phyloP scores from a whole-genome alignment of 2,888 invertebrate species.

The Zaprionus obscuricornis region DNA sequence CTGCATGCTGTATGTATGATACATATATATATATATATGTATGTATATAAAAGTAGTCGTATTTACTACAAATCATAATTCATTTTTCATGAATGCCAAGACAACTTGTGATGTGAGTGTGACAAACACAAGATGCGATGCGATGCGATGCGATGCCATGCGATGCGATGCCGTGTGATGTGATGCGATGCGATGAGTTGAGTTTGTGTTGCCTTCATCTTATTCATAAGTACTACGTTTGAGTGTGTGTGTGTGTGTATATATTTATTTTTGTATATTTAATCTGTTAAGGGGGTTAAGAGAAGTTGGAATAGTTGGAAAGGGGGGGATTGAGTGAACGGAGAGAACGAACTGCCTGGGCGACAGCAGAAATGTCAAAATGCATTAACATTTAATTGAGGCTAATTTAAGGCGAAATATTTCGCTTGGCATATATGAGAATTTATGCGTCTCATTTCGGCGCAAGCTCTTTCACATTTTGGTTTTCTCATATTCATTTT shows the following conservation, averaged over 20 bases:
- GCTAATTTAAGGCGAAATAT: constrained; percentile 82
- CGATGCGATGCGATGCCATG: too few species aligned
- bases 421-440: constrained; percentile 76
- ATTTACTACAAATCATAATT: constrained; percentile 51
- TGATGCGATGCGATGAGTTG: too few species aligned
- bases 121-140: constrained; percentile 38
- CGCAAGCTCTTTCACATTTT: constrained; percentile 43
- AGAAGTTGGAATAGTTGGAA: too few species aligned
- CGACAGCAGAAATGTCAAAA: constrained; percentile 82
- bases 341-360: constrained; percentile 10
- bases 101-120: constrained; percentile 28
- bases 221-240: constrained; percentile 38
- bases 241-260: neutral
- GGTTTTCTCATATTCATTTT: constrained; percentile 39
- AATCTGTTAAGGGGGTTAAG: constrained; percentile 2
- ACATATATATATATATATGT: too few species aligned
- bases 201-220: constrained; percentile 25
- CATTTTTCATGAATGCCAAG: constrained; percentile 48
- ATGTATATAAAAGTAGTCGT: too few species aligned
- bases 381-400: constrained; percentile 84
- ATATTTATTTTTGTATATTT: constrained; percentile 36
- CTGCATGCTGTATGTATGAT: constrained; percentile 11
- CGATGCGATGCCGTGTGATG: too few species aligned
- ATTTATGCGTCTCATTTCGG: constrained; percentile 71
- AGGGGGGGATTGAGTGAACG: neutral